A percentile compares a stretch with the other conserved stretches of the same genome.
Evolutionary conservation across 2,888 invertebrate genomes (phyloP).

Genomic region (Gerosis bhagava): DNA sequence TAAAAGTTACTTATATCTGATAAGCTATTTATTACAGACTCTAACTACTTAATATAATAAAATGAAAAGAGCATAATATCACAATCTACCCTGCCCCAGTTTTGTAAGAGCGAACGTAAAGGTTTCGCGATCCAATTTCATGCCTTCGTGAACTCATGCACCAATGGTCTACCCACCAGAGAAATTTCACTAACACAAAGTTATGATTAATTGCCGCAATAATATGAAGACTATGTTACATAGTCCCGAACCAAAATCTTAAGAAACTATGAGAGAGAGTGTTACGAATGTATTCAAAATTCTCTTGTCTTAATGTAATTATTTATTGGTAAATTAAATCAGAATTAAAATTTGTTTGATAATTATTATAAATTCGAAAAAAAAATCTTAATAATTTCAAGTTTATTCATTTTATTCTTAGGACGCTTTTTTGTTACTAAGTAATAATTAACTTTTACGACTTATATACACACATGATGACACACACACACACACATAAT

Average conservation of each 20-base stretch:
- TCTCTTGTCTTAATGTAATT: too few species aligned
- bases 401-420: too few species aligned
- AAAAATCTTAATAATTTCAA: too few species aligned
- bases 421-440: too few species aligned
- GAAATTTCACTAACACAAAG: conserved; percentile 78
- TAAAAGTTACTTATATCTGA: too few species aligned
- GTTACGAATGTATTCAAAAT: too few species aligned
- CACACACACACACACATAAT: too few species aligned
- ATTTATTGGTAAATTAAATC: too few species aligned
- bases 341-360: too few species aligned
- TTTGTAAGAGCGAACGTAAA: conserved; percentile 57
- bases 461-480: too few species aligned
- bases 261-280: conserved; percentile 40
- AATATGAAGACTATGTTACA: conserved; percentile 64
- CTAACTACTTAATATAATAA: conserved; percentile 31
- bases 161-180: conserved; percentile 66
- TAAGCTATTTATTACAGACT: conserved; percentile 31
- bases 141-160: conserved; percentile 74
- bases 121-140: conserved; percentile 77
- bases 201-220: conserved; percentile 81
- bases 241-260: conserved; percentile 47
- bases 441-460: too few species aligned
- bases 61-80: conserved; percentile 40
- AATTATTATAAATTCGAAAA: too few species aligned
- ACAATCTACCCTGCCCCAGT: conserved; percentile 65